These are phyloP conservation scores for Chloropsis hardwickii DNA, from an alignment of 2,113 vertebrate genomes.

Conservation along the genomic window DNA sequence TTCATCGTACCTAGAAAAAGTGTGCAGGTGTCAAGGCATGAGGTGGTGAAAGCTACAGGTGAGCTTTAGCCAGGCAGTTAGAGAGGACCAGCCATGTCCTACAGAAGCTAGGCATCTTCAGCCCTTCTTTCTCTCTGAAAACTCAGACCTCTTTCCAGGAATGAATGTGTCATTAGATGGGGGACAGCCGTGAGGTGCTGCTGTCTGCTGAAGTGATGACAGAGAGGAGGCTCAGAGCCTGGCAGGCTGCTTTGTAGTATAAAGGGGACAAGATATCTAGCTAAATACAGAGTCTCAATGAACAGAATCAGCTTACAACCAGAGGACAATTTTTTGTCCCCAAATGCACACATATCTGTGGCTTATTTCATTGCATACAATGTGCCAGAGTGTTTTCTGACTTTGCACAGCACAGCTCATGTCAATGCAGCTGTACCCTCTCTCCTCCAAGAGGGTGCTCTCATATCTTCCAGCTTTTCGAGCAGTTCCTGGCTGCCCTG, in stretches of 20 bases:
- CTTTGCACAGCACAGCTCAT: neutral
- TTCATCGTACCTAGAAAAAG: neutral
- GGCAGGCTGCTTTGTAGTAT: neutral
- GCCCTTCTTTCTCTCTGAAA: neutral
- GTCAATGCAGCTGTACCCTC: neutral
- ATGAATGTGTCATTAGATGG: neutral
- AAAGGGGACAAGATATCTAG: neutral
- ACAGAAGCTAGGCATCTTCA: neutral
- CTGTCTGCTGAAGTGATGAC: neutral
- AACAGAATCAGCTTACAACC: neutral
- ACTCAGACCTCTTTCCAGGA: neutral
- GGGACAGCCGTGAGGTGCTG: neutral
- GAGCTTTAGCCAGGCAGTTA: neutral
- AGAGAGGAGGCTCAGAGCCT: neutral
- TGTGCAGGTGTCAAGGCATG: neutral
- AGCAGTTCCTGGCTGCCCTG: neutral
- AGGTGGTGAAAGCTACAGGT: neutral
- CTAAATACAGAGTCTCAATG: neutral
- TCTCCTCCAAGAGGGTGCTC: neutral
- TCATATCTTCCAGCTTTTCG: fast-evolving
- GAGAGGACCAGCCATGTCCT: neutral
- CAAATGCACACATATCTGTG: neutral
- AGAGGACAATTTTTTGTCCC: neutral
- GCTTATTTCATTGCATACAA: neutral
- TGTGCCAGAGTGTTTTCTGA: neutral